phyloP scores from a whole-genome alignment of 2,888 invertebrate species.

The Athalia cordata region DNA sequence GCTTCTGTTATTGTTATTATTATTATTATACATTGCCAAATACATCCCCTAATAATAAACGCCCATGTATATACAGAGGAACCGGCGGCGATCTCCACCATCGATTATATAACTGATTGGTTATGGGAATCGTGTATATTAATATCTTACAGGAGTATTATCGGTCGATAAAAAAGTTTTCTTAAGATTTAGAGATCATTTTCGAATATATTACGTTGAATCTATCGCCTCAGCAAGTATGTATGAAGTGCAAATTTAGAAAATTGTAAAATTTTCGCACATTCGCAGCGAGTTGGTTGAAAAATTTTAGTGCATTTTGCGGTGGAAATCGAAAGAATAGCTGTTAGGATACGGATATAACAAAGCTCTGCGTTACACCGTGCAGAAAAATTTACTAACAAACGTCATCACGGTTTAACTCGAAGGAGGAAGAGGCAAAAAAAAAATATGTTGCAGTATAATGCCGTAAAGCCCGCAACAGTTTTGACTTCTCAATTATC shows the following conservation, averaged over 20 bases:
- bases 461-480: conserved; percentile 45
- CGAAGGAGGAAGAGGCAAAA: neutral
- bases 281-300: no score
- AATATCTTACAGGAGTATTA: neutral
- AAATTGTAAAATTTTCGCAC: no score
- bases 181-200: no score
- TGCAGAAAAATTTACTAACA: neutral
- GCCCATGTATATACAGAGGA: no score
- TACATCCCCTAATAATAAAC: neutral
- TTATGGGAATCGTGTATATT: conserved; percentile 39
- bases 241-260: no score
- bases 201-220: no score
- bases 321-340: conserved; percentile 2
- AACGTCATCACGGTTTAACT: conserved; percentile 39
- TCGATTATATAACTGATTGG: conserved; percentile 42
- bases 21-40: no score
- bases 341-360: neutral
- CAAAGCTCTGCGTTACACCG: neutral
- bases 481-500: conserved; percentile 73
- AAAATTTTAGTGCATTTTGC: no score
- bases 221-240: no score
- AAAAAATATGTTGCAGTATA: no score
- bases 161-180: neutral
- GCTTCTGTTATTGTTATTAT: no score
- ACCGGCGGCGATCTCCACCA: neutral